Percentiles rank a stretch among this genome's conserved stretches.
phyloP scores from a whole-genome alignment of 2,888 invertebrate genomes.

The Thelaira solivaga region DNA sequence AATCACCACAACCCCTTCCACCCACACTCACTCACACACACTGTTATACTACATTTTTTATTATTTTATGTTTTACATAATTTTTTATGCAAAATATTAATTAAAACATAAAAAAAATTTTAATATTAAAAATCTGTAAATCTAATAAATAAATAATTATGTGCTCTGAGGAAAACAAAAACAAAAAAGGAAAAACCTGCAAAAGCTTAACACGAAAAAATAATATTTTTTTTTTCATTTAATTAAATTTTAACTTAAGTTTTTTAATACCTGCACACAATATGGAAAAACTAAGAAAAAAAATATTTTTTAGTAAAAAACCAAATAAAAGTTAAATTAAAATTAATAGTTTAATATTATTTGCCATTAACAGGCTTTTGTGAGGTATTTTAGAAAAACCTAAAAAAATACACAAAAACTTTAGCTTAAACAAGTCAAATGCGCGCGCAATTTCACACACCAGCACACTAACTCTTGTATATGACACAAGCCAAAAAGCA shows the following conservation, averaged over 20 bases:
- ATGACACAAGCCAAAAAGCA: background rate
- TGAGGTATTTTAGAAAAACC: slow-evolving; percentile 51
- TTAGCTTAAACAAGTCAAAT: slow-evolving; percentile 42
- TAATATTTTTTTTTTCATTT: slow-evolving; percentile 1
- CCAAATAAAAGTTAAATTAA: slow-evolving; percentile 23
- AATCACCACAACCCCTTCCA: background rate
- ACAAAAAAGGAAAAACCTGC: background rate
- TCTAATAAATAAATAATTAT: slow-evolving; percentile 33
- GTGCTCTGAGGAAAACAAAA: too few relatives aligned
- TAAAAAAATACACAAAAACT: slow-evolving; percentile 13
- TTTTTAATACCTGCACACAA: slow-evolving; percentile 33
- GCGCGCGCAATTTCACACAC: slow-evolving; percentile 58
- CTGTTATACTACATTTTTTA: too few relatives aligned
- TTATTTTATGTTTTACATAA: slow-evolving; percentile 29
- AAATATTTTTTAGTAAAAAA: too few relatives aligned
- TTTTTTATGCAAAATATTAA: slow-evolving; percentile 34
- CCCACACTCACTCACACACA: slow-evolving; percentile 7
- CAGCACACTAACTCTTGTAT: background rate
- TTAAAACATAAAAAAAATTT: too few relatives aligned
- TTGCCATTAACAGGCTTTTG: slow-evolving; percentile 36
- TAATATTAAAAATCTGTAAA: background rate
- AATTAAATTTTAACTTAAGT: slow-evolving; percentile 40
- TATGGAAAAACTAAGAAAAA: slow-evolving; percentile 10
- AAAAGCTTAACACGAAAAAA: slow-evolving; percentile 33
- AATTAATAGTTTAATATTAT: slow-evolving; percentile 55